phyloP scores from a whole-genome alignment of 2,797 vertebrate species.

The Rousettus madagascariensis region DNA sequence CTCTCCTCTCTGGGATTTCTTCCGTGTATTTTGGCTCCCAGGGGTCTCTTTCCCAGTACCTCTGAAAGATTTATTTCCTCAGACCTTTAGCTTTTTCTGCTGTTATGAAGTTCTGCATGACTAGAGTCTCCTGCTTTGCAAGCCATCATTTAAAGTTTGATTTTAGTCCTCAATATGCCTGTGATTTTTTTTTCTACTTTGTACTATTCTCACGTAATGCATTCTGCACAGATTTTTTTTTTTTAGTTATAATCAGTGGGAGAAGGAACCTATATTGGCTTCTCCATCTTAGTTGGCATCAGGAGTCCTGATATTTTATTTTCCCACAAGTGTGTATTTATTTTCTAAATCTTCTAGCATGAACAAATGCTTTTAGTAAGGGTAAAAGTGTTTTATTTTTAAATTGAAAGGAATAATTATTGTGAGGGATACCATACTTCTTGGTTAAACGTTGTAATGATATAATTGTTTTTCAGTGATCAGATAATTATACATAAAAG shows the following conservation, averaged over 20 bases:
- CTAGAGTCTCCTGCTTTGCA: not conserved
- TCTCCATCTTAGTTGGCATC: not conserved
- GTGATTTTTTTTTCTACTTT: not conserved
- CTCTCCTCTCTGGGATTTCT: not conserved
- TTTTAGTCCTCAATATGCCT: not conserved
- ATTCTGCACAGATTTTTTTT: not conserved
- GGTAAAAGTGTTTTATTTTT: not conserved
- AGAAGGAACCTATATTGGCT: not conserved
- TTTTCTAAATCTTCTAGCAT: not conserved
- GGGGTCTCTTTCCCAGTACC: not conserved
- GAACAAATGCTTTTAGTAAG: not conserved
- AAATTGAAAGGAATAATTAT: not conserved
- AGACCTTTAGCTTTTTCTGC: not conserved
- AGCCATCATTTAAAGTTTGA: not conserved
- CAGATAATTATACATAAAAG: not conserved
- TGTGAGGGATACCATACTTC: not conserved
- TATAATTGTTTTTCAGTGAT: not conserved
- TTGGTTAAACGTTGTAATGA: not conserved
- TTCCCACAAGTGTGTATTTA: not conserved
- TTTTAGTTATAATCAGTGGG: not conserved
- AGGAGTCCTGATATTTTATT: slow-evolving; percentile 6
- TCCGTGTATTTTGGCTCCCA: not conserved
- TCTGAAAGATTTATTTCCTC: not conserved
- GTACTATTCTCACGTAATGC: not conserved
- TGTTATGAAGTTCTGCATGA: not conserved